Evolutionary conservation across 2,888 invertebrate genomes (phyloP).

Genomic region (Andrena camellia): DNA sequence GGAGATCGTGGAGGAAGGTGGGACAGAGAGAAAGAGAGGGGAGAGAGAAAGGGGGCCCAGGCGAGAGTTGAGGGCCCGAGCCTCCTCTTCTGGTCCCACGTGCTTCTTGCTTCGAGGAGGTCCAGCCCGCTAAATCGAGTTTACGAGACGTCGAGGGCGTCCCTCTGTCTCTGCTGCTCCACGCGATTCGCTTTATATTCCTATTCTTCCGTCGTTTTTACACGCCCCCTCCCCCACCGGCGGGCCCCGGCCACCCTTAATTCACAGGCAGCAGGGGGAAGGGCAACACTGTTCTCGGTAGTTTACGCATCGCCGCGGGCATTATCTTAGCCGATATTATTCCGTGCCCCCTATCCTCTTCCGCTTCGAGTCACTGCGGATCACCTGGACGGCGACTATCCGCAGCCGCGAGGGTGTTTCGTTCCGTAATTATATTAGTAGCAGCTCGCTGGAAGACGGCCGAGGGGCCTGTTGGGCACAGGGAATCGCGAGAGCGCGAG

Average conservation of each 20-base stretch:
- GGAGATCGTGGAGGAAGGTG: slow-evolving; percentile 29
- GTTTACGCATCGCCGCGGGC: slow-evolving; percentile 64
- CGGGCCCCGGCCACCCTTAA: slow-evolving; percentile 56
- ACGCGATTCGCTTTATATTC: slow-evolving; percentile 44
- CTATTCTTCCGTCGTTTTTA: slow-evolving; percentile 53
- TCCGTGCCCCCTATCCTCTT: slow-evolving; percentile 59
- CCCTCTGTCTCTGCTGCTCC: slow-evolving; percentile 37
- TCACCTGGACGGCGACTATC: slow-evolving; percentile 17
- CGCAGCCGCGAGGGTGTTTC: slow-evolving; percentile 12
- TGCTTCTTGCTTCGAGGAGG: slow-evolving; percentile 78
- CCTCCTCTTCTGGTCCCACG: slow-evolving; percentile 67
- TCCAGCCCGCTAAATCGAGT: slow-evolving; percentile 82
- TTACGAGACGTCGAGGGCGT: slow-evolving; percentile 78
- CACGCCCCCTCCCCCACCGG: slow-evolving; percentile 31
- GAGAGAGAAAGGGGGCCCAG: slow-evolving; percentile 21
- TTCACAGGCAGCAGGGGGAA: slow-evolving; percentile 60
- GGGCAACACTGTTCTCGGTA: slow-evolving; percentile 52
- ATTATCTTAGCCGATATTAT: slow-evolving; percentile 71
- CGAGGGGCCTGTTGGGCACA: slow-evolving; percentile 25
- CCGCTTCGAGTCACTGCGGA: slow-evolving; percentile 49
- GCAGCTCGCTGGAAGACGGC: slow-evolving; percentile 7
- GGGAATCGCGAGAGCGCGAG: slow-evolving; percentile 15
- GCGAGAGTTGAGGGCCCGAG: slow-evolving; percentile 1
- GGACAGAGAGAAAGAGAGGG: slow-evolving; percentile 19
- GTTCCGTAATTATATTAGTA: slow-evolving; percentile 44